phyloP scores from a whole-genome alignment of 2,797 vertebrate genomes.

The Propithecus perrieri region DNA sequence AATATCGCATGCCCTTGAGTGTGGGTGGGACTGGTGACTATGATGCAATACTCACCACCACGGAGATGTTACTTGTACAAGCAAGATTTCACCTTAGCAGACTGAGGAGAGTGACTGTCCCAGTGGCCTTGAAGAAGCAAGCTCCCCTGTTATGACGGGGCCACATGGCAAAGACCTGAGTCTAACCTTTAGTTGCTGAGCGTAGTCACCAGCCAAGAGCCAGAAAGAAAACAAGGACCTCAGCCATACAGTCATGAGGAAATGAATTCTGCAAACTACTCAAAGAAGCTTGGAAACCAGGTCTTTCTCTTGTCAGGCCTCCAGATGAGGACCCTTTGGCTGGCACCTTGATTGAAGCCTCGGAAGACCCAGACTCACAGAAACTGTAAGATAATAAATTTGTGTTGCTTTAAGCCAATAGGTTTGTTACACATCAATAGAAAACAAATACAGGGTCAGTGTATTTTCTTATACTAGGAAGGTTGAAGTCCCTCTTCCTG shows the following conservation, averaged over 20 bases:
- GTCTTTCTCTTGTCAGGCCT: neutral
- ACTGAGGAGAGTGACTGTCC: neutral
- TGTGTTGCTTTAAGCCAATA: neutral
- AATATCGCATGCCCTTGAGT: neutral
- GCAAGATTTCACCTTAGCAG: neutral
- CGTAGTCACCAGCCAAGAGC: rapidly evolving
- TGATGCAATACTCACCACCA: neutral
- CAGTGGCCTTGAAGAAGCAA: neutral
- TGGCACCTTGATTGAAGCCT: neutral
- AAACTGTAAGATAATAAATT: neutral
- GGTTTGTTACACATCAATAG: neutral
- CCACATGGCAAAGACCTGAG: rapidly evolving
- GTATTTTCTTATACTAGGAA: neutral
- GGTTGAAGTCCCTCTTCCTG: neutral
- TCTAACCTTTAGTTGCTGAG: neutral
- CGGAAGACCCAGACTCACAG: neutral
- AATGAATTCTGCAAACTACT: neutral
- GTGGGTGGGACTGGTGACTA: neutral
- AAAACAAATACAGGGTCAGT: neutral
- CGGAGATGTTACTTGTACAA: too few species aligned
- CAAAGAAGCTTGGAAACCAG: neutral
- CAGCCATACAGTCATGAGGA: neutral
- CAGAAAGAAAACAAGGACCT: neutral
- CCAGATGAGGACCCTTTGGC: neutral
- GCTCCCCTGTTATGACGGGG: neutral